Evolutionary conservation across 2,797 vertebrate genomes (phyloP), one percentile per base, ranked within the genome.

Genomic region (Danionella dracula): DNA sequence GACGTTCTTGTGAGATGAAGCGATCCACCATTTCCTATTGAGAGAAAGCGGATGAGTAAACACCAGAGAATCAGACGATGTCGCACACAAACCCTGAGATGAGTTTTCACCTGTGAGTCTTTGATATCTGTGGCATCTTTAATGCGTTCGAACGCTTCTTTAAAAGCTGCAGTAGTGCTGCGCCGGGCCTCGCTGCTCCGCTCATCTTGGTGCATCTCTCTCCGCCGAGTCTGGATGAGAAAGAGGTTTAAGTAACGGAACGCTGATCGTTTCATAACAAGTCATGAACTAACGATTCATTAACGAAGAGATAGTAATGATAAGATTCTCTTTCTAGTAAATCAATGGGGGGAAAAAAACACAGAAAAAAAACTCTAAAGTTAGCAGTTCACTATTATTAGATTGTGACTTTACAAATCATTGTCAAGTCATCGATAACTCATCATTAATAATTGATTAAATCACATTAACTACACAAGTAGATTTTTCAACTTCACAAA

Each of bases 51-150:
- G 8, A 51, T 45, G 35, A 56, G 66, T 31, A 48, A 20, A 67
- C 45, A 51, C n/a, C n/a, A n/a, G n/a, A n/a, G n/a, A n/a, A 4
- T 8, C 13, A 4, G 45, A 31, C 16, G 4, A n/a, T n/a, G n/a
- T n/a, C n/a, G n/a, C n/a, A 49, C 12, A 15, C 8, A 8, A 50
- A 13, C 16, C 5, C 2, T 16, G 3, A 0, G 1, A 8, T 29
- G n/a, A 13, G 35, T 27, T 12, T 54, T 68, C 74, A 94, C 93
- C 68, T 89, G 80, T 0, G 84, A 72, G 4, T 92, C 80, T 0
- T 88, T 91, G 50, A 90, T 86, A 0, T 91, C 91, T 0, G 91
- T 93, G 69, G 89, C 89, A 7, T 92, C 90, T 72, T 87, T 92
- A 70, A 94, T 88, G 59, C 68, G 84, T 54, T 62, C 73, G 37